Base-by-base conservation (phyloP, 2,797 vertebrate genomes). In the Oreonectes daqikongensis region DNA sequence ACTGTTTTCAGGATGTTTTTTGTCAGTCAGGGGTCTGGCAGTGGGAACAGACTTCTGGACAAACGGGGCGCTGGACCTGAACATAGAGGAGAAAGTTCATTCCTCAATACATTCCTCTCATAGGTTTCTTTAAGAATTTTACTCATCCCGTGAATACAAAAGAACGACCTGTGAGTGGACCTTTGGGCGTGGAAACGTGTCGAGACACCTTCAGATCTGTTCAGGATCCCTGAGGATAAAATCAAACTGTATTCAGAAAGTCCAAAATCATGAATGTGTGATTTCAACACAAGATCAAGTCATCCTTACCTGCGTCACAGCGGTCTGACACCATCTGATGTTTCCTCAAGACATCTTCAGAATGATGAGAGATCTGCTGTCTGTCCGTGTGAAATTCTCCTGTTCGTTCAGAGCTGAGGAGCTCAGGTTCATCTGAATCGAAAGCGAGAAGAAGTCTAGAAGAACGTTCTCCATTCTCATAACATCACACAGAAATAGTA, bases 361-460 rank as follows among this genome's bases (percentile, higher is more conserved):
- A n/a, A n/a, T n/a, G n/a, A n/a, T 94, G 92, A 75, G 90, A 22
- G 68, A 63, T 28, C 17, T 11, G 42, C 55, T 46, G 40, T 91
- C 78, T 94, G 88, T 95, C 85, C 20, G 38, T 50, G 53, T 88
- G 91, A 84, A n/a, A n/a, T n/a, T n/a, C n/a, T n/a, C n/a, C n/a
- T n/a, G n/a, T n/a, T 91, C 92, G 30, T 88, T 95, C 94, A 80
- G 92, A 91, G 22, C 93, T 92, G 55, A 95, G 81, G 42, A 93
- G 94, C 70, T 94, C 94, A 6, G 89, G 92, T 79, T 94, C 94
- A 88, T 94, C 93, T 2, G 89, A 93, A 87, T 93, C 93, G 94
- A 78, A n/a, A 78, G 11, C 18, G 11, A 3, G 48, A 5, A 26
- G 20, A 12, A 12, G 35, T 35, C 10, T 5, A 35, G 4, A 1